phyloP scores from a whole-genome alignment of 2,113 vertebrate genomes.

The Casuarius casuarius region DNA sequence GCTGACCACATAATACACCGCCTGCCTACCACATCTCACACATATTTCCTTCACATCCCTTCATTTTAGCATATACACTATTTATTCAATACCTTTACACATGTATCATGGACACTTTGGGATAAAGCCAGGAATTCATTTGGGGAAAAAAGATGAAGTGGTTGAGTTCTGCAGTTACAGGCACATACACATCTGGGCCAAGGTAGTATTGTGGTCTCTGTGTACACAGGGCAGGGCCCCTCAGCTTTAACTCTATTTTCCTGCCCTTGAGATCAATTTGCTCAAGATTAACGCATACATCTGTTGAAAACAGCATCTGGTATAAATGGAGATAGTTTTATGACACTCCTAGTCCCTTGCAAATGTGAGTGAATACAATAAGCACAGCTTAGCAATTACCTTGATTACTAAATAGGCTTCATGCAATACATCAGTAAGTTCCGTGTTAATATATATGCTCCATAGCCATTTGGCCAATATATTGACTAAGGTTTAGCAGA shows the following conservation, averaged over 20 bases:
- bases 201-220: background rate
- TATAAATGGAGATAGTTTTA: background rate
- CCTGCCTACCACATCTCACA: background rate
- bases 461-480: background rate
- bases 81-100: background rate
- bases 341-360: background rate
- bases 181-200: background rate
- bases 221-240: background rate
- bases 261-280: background rate
- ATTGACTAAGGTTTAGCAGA: background rate
- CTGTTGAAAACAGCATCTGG: background rate
- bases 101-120: background rate
- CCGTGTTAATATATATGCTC: background rate
- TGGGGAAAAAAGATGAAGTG: background rate
- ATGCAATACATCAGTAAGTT: background rate
- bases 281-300: background rate
- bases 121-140: background rate
- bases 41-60: background rate
- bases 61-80: background rate
- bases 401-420: background rate
- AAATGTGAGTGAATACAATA: background rate
- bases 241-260: background rate
- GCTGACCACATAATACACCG: background rate
- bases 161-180: constrained; percentile 17
- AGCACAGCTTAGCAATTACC: background rate